These are phyloP conservation scores for Sebastes taczanowskii DNA, from an alignment of 2,797 vertebrate species.

Conservation along the genomic window DNA sequence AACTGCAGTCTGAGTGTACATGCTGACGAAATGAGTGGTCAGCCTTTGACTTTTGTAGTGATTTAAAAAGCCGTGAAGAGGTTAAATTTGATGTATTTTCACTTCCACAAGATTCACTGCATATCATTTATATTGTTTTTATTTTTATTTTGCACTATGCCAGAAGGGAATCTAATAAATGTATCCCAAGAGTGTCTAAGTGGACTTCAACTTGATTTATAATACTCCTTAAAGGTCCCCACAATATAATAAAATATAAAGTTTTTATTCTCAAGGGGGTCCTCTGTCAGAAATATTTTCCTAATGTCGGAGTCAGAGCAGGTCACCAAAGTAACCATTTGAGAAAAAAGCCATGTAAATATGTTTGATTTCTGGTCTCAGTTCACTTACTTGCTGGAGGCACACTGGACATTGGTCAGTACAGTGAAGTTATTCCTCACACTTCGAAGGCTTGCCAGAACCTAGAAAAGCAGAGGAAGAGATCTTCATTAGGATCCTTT, in stretches of 20 bases:
- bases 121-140: background rate
- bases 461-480: slow-evolving; percentile 75
- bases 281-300: background rate
- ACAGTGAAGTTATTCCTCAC: slow-evolving; percentile 97
- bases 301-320: background rate
- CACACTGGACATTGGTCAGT: slow-evolving; percentile 94
- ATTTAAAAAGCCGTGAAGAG: background rate
- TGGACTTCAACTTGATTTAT: background rate
- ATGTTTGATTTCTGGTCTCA: background rate
- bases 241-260: background rate
- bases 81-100: background rate
- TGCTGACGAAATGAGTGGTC: background rate
- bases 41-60: background rate
- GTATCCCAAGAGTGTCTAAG: background rate
- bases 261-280: background rate
- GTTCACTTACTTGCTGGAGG: slow-evolving; percentile 92
- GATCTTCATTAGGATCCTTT: background rate
- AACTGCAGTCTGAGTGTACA: background rate
- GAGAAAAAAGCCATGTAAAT: background rate
- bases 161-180: background rate
- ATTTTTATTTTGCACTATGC: background rate
- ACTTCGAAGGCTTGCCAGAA: slow-evolving; percentile 95
- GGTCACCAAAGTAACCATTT: background rate
- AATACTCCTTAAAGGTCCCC: background rate
- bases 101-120: background rate